Evolutionary conservation across 2,888 invertebrate genomes (phyloP).

Genomic region (Orchestes rusci): DNA sequence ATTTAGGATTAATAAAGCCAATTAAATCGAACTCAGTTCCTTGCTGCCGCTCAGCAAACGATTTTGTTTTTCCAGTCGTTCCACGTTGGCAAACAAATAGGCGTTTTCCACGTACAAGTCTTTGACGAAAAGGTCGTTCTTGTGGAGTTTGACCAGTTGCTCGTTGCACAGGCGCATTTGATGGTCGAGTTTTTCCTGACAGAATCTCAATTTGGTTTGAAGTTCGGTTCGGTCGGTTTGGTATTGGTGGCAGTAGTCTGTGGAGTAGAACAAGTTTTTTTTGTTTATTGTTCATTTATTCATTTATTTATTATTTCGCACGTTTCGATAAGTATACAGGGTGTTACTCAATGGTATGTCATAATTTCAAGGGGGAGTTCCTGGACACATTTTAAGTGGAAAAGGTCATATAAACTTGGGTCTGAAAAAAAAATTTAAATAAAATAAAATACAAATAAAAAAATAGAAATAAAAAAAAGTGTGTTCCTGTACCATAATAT

Average conservation of each 20-base stretch:
- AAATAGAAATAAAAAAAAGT: too few species aligned
- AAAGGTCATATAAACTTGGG: too few species aligned
- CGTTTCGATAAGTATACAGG: too few species aligned
- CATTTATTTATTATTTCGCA: neutral
- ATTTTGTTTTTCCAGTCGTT: slow-evolving; percentile 51
- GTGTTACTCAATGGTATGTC: too few species aligned
- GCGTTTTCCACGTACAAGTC: slow-evolving; percentile 82
- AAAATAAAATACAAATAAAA: too few species aligned
- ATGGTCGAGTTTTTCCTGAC: slow-evolving; percentile 50
- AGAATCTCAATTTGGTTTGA: slow-evolving; percentile 47
- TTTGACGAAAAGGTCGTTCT: slow-evolving; percentile 69
- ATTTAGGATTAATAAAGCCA: neutral
- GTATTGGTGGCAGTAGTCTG: slow-evolving; percentile 52
- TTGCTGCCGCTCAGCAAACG: slow-evolving; percentile 44
- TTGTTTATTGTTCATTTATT: slow-evolving; percentile 1
- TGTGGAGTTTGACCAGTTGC: slow-evolving; percentile 60
- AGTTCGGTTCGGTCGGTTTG: slow-evolving; percentile 49
- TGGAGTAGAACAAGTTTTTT: slow-evolving; percentile 3
- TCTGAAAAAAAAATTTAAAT: too few species aligned
- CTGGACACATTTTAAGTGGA: too few species aligned
- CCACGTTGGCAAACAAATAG: slow-evolving; percentile 60
- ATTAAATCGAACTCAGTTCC: slow-evolving; percentile 32
- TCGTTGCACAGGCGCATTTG: slow-evolving; percentile 49
- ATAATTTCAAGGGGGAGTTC: too few species aligned
- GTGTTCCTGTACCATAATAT: too few species aligned